phyloP scores from a whole-genome alignment of 2,113 vertebrate species.

The Piaya cayana region DNA sequence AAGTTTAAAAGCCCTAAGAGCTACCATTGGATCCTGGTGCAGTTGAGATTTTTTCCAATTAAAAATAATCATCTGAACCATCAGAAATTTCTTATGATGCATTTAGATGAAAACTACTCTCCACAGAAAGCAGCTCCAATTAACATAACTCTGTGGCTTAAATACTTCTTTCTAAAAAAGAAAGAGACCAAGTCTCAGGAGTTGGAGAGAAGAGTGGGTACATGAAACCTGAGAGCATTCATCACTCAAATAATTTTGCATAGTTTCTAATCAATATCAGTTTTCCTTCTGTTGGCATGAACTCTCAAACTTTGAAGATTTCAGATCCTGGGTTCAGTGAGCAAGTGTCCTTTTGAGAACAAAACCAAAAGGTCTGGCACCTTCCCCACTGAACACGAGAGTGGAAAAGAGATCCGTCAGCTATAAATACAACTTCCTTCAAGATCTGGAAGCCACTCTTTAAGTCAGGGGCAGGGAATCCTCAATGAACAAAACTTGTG shows the following conservation, averaged over 20 bases:
- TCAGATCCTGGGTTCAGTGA: background rate
- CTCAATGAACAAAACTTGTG: background rate
- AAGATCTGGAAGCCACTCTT: background rate
- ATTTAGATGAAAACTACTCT: background rate
- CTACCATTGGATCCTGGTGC: background rate
- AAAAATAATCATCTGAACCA: conserved; percentile 30
- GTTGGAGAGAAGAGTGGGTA: background rate
- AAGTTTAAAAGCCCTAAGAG: background rate
- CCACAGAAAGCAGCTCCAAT: background rate
- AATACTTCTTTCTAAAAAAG: background rate
- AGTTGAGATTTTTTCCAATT: conserved; percentile 32
- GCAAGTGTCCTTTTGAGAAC: background rate
- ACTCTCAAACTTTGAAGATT: background rate
- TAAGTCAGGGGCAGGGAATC: background rate
- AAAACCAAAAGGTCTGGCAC: background rate
- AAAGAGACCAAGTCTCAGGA: background rate
- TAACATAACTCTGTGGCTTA: background rate
- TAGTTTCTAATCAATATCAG: background rate
- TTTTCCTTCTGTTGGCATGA: background rate
- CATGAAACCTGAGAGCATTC: background rate
- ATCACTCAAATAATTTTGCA: background rate
- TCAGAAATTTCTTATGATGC: background rate
- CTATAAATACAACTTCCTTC: background rate
- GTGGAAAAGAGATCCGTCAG: background rate
- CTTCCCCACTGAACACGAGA: background rate